These are phyloP conservation scores for Montipora capitata DNA, from an alignment of 92 coral and sea anemone genomes.

Conservation along the genomic window DNA sequence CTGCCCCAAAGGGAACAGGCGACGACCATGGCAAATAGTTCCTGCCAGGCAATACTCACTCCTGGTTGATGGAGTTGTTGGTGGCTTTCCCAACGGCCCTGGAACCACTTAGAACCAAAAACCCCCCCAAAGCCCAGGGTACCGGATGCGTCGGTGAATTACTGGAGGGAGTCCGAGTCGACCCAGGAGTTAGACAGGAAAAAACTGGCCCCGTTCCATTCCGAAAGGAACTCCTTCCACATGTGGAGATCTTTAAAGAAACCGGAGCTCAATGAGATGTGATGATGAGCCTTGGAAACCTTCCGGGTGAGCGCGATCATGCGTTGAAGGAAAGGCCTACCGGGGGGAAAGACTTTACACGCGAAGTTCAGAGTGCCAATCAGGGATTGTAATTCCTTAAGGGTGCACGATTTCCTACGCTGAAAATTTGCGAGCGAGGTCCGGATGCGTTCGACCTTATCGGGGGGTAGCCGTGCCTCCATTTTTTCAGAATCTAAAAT, in stretches of 20 bases:
- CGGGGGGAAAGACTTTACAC: no score
- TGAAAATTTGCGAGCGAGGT: no score
- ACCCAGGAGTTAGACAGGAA: background rate
- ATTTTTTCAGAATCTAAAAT: no score
- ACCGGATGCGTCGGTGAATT: constrained; percentile 64
- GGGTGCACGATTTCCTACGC: constrained; percentile 11
- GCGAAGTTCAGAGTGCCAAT: no score
- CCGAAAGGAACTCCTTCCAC: background rate
- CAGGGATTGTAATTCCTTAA: no score
- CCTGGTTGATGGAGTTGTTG: constrained; percentile 31
- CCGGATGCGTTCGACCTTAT: no score
- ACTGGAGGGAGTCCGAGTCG: background rate
- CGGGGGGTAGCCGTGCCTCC: no score
- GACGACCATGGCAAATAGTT: no score
- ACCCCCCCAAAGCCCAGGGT: constrained; percentile 7
- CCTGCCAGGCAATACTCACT: constrained; percentile 79
- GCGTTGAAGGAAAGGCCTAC: background rate
- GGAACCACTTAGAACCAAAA: constrained; percentile 56
- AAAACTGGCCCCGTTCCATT: background rate
- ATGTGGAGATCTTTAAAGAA: no score
- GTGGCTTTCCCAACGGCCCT: constrained; percentile 48
- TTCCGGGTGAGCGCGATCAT: constrained; percentile 1
- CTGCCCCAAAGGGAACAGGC: no score
- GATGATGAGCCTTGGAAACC: constrained; percentile 1
- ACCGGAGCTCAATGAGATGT: no score